Percentiles rank a stretch among this genome's conserved stretches.
These are phyloP conservation scores for Corapipo altera DNA, from an alignment of 2,113 vertebrate species.

Conservation along the genomic window DNA sequence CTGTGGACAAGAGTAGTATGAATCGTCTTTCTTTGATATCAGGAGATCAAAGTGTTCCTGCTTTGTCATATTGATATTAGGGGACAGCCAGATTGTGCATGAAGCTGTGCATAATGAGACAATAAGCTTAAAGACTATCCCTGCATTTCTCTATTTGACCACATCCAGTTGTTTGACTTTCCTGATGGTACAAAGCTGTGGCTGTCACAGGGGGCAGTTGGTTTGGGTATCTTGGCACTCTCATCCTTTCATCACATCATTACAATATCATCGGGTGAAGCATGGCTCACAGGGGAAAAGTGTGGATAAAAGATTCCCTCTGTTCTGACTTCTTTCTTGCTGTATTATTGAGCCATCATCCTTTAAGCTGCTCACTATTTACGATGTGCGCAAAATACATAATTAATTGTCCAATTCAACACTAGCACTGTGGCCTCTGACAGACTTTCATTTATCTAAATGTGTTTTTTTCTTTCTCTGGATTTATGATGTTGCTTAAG, in stretches of 20 bases:
- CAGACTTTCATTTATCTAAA: conserved; percentile 38
- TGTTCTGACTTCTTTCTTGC: background rate
- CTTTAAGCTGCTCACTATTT: conserved; percentile 29
- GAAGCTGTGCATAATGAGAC: conserved; percentile 6
- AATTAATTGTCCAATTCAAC: conserved; percentile 49
- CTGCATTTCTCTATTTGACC: background rate
- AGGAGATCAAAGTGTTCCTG: background rate
- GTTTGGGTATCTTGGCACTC: background rate
- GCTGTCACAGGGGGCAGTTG: background rate
- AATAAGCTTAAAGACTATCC: background rate
- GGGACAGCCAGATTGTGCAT: background rate
- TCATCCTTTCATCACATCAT: background rate
- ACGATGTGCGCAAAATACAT: conserved; percentile 42
- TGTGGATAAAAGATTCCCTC: background rate
- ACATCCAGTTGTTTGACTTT: background rate
- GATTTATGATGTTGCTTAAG: conserved; percentile 32
- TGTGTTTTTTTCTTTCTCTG: background rate
- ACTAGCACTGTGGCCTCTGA: conserved; percentile 28
- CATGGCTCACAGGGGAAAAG: background rate
- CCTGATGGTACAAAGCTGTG: background rate
- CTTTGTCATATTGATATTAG: background rate
- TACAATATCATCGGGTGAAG: background rate
- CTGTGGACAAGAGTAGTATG: background rate
- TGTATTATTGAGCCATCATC: conserved; percentile 40
- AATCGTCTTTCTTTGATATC: conserved; percentile 1